These are phyloP conservation scores for Ectemnius cavifrons DNA, from an alignment of 2,888 invertebrate genomes.

Conservation along the genomic window DNA sequence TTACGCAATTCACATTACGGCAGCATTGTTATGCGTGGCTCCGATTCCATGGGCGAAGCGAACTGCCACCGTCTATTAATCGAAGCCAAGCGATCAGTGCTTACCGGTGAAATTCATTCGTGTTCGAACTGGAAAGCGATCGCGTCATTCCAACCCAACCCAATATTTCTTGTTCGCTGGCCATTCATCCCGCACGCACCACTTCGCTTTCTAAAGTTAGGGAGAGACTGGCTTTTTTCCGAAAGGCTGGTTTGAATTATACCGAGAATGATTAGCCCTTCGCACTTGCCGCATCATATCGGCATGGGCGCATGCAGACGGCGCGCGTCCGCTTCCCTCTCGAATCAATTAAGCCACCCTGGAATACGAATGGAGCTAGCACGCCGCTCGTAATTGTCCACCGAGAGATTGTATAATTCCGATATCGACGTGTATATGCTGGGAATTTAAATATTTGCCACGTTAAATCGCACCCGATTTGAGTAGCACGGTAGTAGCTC, in stretches of 20 bases:
- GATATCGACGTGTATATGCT: constrained; percentile 25
- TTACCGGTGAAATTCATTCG: no score
- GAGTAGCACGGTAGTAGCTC: constrained; percentile 25
- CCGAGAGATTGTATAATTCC: constrained; percentile 44
- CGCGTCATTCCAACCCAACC: no score
- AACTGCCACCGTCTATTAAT: no score
- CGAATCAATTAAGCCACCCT: constrained; percentile 32
- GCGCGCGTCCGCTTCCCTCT: constrained; percentile 5
- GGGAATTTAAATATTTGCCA: constrained; percentile 44
- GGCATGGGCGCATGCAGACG: constrained; percentile 25
- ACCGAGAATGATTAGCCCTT: background rate
- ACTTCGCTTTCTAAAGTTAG: no score
- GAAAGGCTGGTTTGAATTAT: background rate
- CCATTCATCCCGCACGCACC: no score
- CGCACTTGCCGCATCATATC: constrained; percentile 1
- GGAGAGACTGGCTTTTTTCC: no score
- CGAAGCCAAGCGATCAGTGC: no score
- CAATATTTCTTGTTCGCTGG: no score
- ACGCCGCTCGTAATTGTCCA: constrained; percentile 29
- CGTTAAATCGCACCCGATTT: constrained; percentile 33
- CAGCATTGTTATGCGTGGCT: constrained; percentile 15
- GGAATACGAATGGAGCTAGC: background rate
- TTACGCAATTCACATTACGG: constrained; percentile 26
- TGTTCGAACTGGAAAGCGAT: no score
- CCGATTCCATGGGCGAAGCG: background rate